Evolutionary conservation across 2,888 invertebrate genomes (phyloP), one percentile per base, ranked within the genome.

Genomic region (Lycocerus yunnanus): DNA sequence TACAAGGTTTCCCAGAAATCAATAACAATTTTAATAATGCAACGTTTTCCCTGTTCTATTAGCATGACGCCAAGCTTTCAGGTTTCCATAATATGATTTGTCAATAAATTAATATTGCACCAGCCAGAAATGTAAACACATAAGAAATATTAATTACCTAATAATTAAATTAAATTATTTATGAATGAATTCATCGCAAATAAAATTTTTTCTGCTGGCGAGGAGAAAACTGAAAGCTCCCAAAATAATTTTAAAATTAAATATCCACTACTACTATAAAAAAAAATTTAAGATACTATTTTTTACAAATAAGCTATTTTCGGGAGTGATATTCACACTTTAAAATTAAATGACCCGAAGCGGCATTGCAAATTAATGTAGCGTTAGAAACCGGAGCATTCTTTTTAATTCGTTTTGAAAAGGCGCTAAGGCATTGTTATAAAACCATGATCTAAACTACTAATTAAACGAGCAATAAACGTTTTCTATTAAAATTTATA

Each of bases 351-450:
- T 70, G 69, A 20, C 43, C 61, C 43, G 63, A 58, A 70, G 20
- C 43, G 59, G 24, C 69, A 70, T 70, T 70, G 27, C 65, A 65
- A 70, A 63, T 70, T 70, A 70, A 70, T 70, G 69, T 70, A 24
- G 69, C 69, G 69, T 70, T 27, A 43, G 61, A 63, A 70, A 58
- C 63, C 63, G 69, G 65, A n/a, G n/a, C 21, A 15, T 43, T 61
- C 20, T 61, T 70, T 70, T 18, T 18, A 63, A 63, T 63, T 63
- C 20, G 20, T 63, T 63, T 63, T 20, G 61, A 63, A 63, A 63
- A 63, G 61, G 15, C 61, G 61, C 5, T 65, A 63, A 70, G 63
- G 69, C 69, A 70, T 70, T 70, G 69, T 70, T 70, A 70, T 61
- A 70, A 70, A 70, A 63, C 69, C 24, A 15, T 58, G 27, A 20